Evolutionary conservation across 2,888 invertebrate genomes (phyloP).

Genomic region (Drosophila multiciliata): DNA sequence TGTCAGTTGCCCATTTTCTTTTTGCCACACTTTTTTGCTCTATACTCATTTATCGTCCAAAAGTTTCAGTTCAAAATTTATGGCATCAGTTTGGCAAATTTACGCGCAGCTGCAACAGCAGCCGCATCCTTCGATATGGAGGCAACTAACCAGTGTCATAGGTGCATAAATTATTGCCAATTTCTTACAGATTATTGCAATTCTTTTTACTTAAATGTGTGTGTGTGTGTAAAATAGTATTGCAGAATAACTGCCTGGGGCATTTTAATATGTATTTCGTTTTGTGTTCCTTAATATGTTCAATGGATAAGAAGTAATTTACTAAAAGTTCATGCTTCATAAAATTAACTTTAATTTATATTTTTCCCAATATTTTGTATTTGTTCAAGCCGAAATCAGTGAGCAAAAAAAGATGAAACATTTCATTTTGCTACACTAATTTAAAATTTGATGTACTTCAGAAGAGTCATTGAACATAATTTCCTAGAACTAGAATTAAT

Average conservation of each 20-base stretch:
- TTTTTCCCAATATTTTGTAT: not conserved
- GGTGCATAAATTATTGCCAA: constrained; percentile 69
- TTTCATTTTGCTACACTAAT: not conserved
- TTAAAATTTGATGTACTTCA: too few species aligned
- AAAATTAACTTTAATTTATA: not conserved
- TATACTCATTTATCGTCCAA: constrained; percentile 18
- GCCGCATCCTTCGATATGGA: constrained; percentile 8
- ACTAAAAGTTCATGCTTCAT: not conserved
- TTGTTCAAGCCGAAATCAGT: not conserved
- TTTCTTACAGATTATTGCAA: constrained; percentile 51
- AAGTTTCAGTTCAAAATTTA: constrained; percentile 59
- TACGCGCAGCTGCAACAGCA: constrained; percentile 49
- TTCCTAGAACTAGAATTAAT: not conserved
- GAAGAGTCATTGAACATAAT: not conserved
- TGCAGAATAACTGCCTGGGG: not conserved
- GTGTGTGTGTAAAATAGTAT: not conserved
- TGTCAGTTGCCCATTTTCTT: not conserved
- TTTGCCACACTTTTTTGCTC: not conserved
- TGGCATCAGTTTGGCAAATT: constrained; percentile 68
- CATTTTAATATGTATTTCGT: not conserved
- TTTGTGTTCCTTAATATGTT: not conserved
- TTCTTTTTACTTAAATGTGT: constrained; percentile 18
- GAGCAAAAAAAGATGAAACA: not conserved
- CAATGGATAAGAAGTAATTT: not conserved
- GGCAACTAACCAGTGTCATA: constrained; percentile 52